Evolutionary conservation across 1,140 invertebrate species (phyloP).

Genomic region (Aradophagus sp.): DNA sequence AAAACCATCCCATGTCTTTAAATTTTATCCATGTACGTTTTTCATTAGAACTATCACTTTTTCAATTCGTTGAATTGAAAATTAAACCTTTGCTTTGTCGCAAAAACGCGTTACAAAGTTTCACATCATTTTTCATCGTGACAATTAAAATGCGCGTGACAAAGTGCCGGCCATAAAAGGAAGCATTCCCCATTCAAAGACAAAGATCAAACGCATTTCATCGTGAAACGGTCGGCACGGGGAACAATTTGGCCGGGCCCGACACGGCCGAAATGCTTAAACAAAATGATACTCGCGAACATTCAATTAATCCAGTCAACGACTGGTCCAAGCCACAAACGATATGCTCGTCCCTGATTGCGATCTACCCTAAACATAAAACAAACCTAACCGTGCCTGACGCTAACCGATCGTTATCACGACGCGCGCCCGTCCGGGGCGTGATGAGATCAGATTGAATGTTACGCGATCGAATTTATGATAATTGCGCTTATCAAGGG

Average conservation of each 20-base stretch:
- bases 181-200: too few relatives aligned
- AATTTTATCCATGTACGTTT: too few relatives aligned
- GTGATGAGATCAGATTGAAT: constrained; percentile 43
- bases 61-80: too few relatives aligned
- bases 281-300: constrained; percentile 20
- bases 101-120: too few relatives aligned
- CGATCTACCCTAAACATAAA: constrained; percentile 51
- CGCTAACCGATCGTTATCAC: constrained; percentile 21
- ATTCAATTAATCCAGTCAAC: constrained; percentile 36
- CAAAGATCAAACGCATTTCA: too few relatives aligned
- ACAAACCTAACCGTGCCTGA: constrained; percentile 33
- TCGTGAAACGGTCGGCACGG: too few relatives aligned
- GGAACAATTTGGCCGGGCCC: neutral
- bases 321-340: constrained; percentile 28
- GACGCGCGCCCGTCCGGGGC: constrained; percentile 23
- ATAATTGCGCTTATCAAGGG: constrained; percentile 30
- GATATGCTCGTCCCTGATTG: constrained; percentile 37
- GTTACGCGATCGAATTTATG: constrained; percentile 39
- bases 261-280: constrained; percentile 2
- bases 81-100: too few relatives aligned
- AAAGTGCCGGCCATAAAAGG: too few relatives aligned
- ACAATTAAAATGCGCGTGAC: too few relatives aligned
- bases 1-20: too few relatives aligned
- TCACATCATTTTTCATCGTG: too few relatives aligned
- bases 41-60: too few relatives aligned